These are phyloP conservation scores for Lissocephala sabroskyi DNA, from an alignment of 2,888 invertebrate genomes.

Conservation along the genomic window DNA sequence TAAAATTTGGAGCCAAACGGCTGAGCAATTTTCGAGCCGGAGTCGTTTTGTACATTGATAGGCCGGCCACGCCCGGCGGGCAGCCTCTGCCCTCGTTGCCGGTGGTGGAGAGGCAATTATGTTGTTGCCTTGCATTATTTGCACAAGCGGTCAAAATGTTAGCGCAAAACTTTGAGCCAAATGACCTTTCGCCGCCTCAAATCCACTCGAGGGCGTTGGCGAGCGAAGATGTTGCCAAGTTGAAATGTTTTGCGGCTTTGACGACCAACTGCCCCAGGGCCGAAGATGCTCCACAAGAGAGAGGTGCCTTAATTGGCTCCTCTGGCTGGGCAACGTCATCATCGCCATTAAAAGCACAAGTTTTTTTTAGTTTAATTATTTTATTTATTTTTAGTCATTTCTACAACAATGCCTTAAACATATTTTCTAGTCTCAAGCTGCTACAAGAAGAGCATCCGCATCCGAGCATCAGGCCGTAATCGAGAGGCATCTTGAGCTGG, in stretches of 20 bases:
- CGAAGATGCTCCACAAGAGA: too few relatives aligned
- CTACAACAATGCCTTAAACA: too few relatives aligned
- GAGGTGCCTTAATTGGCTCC: constrained; percentile 41
- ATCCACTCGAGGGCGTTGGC: constrained; percentile 8
- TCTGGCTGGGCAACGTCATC: constrained; percentile 18
- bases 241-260: constrained; percentile 5
- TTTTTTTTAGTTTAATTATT: too few relatives aligned
- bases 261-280: constrained; percentile 36
- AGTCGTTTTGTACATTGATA: not conserved
- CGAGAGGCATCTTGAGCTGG: too few relatives aligned
- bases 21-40: not conserved
- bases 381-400: too few relatives aligned
- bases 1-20: constrained; percentile 23
- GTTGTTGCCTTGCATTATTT: constrained; percentile 4
- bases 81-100: not conserved
- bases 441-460: too few relatives aligned
- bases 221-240: not conserved
- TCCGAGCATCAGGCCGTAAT: too few relatives aligned
- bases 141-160: constrained; percentile 10
- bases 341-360: constrained; percentile 20
- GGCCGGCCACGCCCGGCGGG: not conserved
- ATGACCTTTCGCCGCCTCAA: constrained; percentile 12
- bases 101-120: constrained; percentile 9
- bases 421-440: too few relatives aligned
- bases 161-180: constrained; percentile 10